Evolutionary conservation across 1,140 invertebrate species (phyloP).

Genomic region (Drosophila busckii): DNA sequence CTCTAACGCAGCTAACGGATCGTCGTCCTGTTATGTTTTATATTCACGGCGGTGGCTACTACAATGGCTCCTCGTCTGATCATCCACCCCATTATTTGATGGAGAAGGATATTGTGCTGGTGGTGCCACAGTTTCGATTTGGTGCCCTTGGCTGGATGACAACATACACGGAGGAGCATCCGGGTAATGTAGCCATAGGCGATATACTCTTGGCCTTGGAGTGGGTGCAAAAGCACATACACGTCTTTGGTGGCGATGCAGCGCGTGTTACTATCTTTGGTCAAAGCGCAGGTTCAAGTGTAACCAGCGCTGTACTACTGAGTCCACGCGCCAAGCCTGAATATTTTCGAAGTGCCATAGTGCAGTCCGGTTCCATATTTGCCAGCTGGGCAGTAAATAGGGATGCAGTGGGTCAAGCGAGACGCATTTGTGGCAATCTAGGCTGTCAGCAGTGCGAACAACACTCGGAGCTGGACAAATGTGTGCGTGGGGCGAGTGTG

Average conservation of each 20-base stretch:
- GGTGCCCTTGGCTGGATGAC: constrained; percentile 81
- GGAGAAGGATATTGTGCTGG: constrained; percentile 87
- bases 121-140: constrained; percentile 89
- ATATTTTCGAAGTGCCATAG: constrained; percentile 60
- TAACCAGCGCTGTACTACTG: constrained; percentile 58
- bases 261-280: constrained; percentile 78
- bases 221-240: constrained; percentile 84
- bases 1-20: constrained; percentile 38
- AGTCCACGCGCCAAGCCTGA: constrained; percentile 52
- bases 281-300: constrained; percentile 66
- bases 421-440: constrained; percentile 43
- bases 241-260: constrained; percentile 84
- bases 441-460: constrained; percentile 38
- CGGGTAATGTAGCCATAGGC: constrained; percentile 63
- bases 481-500: constrained; percentile 41
- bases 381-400: constrained; percentile 53
- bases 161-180: constrained; percentile 62
- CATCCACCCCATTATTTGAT: constrained; percentile 87
- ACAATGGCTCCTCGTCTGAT: constrained; percentile 79
- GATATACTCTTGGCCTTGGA: constrained; percentile 79
- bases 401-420: constrained; percentile 45
- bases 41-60: constrained; percentile 75
- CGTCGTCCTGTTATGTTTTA: constrained; percentile 73
- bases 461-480: constrained; percentile 25
- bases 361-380: constrained; percentile 73